A percentile compares a stretch with the other conserved stretches of the same genome.
Evolutionary conservation across 2,113 vertebrate genomes (phyloP).

Genomic region (Daboia siamensis): DNA sequence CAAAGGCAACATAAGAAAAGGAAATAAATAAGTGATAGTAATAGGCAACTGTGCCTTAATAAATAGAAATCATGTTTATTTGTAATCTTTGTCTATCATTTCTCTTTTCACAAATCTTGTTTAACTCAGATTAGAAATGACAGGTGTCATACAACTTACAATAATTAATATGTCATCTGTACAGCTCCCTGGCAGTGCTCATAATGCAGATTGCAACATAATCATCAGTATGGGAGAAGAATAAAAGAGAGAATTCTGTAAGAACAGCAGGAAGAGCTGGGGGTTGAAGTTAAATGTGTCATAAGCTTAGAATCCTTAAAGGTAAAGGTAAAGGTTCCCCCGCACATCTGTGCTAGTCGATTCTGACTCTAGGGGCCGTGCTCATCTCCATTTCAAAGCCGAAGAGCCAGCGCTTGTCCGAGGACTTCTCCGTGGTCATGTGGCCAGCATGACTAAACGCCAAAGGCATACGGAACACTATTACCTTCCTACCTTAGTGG

Average conservation of each 20-base stretch:
- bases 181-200: not conserved
- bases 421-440: no score
- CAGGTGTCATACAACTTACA: not conserved
- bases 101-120: not conserved
- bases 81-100: not conserved
- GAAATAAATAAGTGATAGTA: not conserved
- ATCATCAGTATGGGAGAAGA: not conserved
- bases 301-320: not conserved
- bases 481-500: no score
- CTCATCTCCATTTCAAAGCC: no score
- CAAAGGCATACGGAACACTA: no score
- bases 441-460: no score
- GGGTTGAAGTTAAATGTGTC: not conserved
- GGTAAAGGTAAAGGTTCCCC: no score
- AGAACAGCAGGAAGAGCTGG: not conserved
- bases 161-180: not conserved
- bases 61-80: not conserved
- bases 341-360: no score
- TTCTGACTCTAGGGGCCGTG: no score
- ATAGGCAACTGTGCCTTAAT: not conserved
- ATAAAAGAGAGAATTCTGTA: not conserved
- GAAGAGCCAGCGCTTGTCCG: no score
- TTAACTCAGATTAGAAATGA: not conserved
- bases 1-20: not conserved
- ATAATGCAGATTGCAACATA: not conserved